Evolutionary conservation across 2,888 invertebrate genomes (phyloP), one percentile per base, ranked within the genome.

Genomic region (Agrochola lota): DNA sequence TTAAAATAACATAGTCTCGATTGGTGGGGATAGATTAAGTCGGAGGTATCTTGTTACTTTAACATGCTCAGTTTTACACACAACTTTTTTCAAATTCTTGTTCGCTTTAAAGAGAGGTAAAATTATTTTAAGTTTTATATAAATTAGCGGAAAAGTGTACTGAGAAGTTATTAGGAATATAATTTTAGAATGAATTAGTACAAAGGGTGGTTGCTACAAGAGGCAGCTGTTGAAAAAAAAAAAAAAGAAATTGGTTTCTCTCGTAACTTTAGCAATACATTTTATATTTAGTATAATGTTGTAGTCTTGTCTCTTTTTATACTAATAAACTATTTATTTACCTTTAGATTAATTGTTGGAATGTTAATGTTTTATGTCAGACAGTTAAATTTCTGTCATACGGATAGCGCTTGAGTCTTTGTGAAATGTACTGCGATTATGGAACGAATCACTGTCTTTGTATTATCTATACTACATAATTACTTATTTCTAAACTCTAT

Each of bases 311-410:
- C 91, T 91, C 91, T 90, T 89, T 90, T 90, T 90, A 87, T 88
- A 89, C 87, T 89, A 89, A 89, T 90, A 88, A 91, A 89, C 88
- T 93, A 93, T 93, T 93, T 94, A 93, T 94, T 94, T 92, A 91
- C 90, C 88, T 85, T 84, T 93, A 94, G 92, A 89, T 90, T 93
- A 93, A 93, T 94, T 94, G 94, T 94, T 94, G 94, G 93, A 92
- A 93, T 94, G 93, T 94, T 94, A 89, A 92, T 85, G 88, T 94
- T 93, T 92, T 94, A 89, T 91, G 91, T 94, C 93, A 89, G 89
- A 88, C 90, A 84, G 88, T 85, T 74, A 85, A 86, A 87, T 88
- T 90, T 85, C 89, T 91, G 89, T 89, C 89, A 75, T 64, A 78
- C 68, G 74, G 70, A 77, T 71, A 79, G 76, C 59, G 78, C 85